Evolutionary conservation across 2,113 vertebrate genomes (phyloP), one percentile per base, ranked within the genome.

Genomic region (Mirza zaza): DNA sequence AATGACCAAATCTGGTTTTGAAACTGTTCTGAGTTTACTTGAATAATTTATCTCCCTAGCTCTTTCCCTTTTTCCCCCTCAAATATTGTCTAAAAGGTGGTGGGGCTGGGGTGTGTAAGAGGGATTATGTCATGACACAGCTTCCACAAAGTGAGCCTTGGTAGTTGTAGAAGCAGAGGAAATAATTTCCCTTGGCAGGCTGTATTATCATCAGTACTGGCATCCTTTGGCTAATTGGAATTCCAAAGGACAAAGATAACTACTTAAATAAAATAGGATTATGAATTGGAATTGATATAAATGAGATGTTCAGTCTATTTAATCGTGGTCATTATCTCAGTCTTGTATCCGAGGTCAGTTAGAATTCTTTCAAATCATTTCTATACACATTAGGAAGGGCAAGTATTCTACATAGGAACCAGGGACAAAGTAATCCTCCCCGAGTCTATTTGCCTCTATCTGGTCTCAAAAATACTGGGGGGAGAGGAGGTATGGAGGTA

Each of bases 191-290:
- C 59, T 93, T 80, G 87, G 94, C 87, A 95, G 68, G 36, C 42
- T 91, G 23, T 71, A 70, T 89, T 87, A 93, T 67, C 57, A 92
- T 81, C 90, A 87, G 84, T 61, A 79, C 39, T 91, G 45, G 80
- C 83, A 96, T 97, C 63, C 39, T 89, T 83, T 71, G 50, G 86
- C 80, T 98, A 96, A 94, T 68, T 95, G 92, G 76, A 95, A 97
- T 96, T 96, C 94, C 90, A 96, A 97, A 96, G 84, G 59, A 97
- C 83, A 96, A 85, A 95, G 87, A 91, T 93, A 97, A 89, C 79
- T 45, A 80, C 83, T 93, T 91, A 97, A 97, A 91, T 96, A 95
- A 97, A 96, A 89, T 57, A 91, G 81, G 77, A 96, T 97, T 96
- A 96, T 96, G 87, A 97, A 93, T 45, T 93, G 13, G 73, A 95